phyloP scores from a whole-genome alignment of 2,113 vertebrate species.

The Muscicapa adusta region DNA sequence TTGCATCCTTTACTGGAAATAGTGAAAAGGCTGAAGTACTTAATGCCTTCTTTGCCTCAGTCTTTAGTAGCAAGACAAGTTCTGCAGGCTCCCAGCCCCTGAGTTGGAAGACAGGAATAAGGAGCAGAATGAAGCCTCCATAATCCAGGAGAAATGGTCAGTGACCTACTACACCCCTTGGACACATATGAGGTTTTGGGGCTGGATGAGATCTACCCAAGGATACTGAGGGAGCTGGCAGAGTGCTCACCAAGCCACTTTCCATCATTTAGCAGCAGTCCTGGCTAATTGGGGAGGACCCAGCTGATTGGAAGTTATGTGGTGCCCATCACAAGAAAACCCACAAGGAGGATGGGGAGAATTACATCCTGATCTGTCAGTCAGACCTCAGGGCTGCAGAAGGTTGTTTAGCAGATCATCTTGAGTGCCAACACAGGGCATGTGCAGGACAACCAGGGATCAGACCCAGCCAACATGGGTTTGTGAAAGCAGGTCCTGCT shows the following conservation, averaged over 20 bases:
- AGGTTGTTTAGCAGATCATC: background rate
- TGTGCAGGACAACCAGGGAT: background rate
- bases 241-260: background rate
- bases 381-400: background rate
- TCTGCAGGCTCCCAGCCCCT: background rate
- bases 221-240: background rate
- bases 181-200: fast-evolving
- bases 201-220: background rate
- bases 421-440: background rate
- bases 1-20: background rate
- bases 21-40: background rate
- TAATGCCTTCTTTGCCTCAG: background rate
- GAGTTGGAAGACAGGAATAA: background rate
- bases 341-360: background rate
- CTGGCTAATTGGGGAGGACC: background rate
- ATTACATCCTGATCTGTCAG: background rate
- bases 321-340: background rate
- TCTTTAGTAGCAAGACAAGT: background rate
- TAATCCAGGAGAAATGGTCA: background rate
- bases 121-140: background rate
- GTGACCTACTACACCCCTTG: background rate
- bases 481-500: background rate
- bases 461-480: background rate
- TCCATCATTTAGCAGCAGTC: background rate
- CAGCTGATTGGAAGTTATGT: background rate